Conservation (phyloP, 2,888 invertebrate genomes). For the Tuberolachnus salignus region DNA sequence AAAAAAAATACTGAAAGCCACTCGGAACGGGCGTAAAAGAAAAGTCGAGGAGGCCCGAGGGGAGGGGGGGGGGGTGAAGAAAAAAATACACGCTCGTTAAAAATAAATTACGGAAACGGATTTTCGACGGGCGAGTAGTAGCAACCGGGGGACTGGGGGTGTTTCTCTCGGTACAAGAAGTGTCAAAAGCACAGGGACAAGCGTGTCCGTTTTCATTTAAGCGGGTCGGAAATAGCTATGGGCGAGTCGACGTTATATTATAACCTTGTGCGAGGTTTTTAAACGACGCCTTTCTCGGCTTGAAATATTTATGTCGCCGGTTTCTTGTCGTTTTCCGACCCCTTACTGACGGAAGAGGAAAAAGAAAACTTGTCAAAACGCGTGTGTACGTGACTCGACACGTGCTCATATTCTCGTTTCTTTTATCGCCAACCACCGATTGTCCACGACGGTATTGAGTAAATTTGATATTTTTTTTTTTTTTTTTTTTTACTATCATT, state of each 20-base stretch:
- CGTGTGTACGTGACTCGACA: too few relatives aligned
- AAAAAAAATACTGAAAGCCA: too few relatives aligned
- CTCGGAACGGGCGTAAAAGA: background rate
- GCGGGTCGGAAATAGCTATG: background rate
- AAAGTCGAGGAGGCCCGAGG: background rate
- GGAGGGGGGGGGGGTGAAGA: background rate
- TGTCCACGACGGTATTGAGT: too few relatives aligned
- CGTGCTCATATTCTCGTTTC: too few relatives aligned
- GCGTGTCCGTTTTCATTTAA: constrained; percentile 7
- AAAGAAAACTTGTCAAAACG: too few relatives aligned
- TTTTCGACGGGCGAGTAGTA: constrained; percentile 5
- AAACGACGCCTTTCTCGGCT: background rate
- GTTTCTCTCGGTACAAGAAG: background rate
- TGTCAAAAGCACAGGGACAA: constrained; percentile 4
- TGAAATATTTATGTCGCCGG: constrained; percentile 4
- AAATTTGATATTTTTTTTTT: too few relatives aligned
- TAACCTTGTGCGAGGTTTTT: background rate
- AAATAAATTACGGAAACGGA: constrained; percentile 35
- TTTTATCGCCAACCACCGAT: too few relatives aligned
- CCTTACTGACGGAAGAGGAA: too few relatives aligned
- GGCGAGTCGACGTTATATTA: background rate
- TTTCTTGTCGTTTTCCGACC: too few relatives aligned
- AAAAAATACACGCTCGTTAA: constrained; percentile 23
- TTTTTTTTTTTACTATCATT: too few relatives aligned
- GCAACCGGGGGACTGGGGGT: too few relatives aligned